Evolutionary conservation across 2,113 vertebrate species (phyloP), one percentile per base, ranked within the genome.

Genomic region (Pterophyllum scalare): DNA sequence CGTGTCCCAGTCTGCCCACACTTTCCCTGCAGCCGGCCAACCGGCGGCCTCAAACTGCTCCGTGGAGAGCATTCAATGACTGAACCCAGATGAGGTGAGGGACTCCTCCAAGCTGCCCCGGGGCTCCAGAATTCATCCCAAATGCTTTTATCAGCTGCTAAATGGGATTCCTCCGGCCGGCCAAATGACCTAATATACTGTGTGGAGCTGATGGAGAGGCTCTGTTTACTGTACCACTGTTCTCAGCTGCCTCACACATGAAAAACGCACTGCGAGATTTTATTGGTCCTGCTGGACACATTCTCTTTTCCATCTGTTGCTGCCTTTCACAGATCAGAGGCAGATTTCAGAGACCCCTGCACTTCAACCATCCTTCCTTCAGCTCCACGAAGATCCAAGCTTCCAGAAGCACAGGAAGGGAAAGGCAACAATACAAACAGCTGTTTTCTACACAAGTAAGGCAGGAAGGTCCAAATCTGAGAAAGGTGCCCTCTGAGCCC

Each of bases 91-190:
- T 79, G 89, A 91, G 89, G 87, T 84, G 89, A 88, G 67, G 75
- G 77, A 82, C 77, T 81, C 76, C 62, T 87, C 81, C 80, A 72
- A 61, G 77, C 78, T 72, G 86, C 87, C 81, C 61, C 22, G 64
- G 87, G 79, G 75, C 80, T 84, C 75, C 77, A 67, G 81, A 22
- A 59, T 72, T 75, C 78, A 57, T 75, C 80, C 60, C 62, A 82
- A 86, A 88, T 89, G 87, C 61, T 91, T 94, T 93, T 92, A 92
- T 95, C 93, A 94, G 92, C 92, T 93, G 88, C 88, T 92, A 79
- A 90, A 79, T 81, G 85, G 46, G 82, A 83, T 72, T 81, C 80
- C 64, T 67, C 12, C 6, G 31, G 40, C 1, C 9, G 2, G 76
- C 89, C 87, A 91, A 59, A 88, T 85, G 87, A 90, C 59, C 84